Conservation (phyloP, 2,888 invertebrate species). For the Beris chalybata region DNA sequence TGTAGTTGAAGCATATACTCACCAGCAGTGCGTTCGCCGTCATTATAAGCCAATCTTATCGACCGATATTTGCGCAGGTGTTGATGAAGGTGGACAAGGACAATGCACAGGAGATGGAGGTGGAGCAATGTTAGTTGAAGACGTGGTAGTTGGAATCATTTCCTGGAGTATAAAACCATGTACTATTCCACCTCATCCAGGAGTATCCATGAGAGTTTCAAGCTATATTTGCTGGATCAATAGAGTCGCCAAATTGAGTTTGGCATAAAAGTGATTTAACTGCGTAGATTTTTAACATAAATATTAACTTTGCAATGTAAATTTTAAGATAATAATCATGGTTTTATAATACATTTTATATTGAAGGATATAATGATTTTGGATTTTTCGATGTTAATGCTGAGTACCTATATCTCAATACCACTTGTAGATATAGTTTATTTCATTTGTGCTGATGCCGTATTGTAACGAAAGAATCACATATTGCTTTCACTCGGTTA, state of each 20-base stretch:
- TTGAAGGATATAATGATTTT: too few relatives aligned
- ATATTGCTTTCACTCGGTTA: too few relatives aligned
- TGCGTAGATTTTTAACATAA: too few relatives aligned
- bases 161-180: conserved; percentile 58
- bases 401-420: too few relatives aligned
- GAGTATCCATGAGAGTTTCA: conserved; percentile 56
- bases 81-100: conserved; percentile 56
- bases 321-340: too few relatives aligned
- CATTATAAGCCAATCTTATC: conserved; percentile 47
- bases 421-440: too few relatives aligned
- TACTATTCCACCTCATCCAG: conserved; percentile 54
- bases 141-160: conserved; percentile 55
- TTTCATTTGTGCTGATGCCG: too few relatives aligned
- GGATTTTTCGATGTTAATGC: too few relatives aligned
- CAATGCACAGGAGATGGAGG: conserved; percentile 58
- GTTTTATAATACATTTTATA: too few relatives aligned
- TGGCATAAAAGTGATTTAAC: too few relatives aligned
- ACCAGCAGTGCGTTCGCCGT: conserved; percentile 51
- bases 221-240: conserved; percentile 51
- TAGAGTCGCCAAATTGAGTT: background rate
- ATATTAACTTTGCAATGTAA: too few relatives aligned
- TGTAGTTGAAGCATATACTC: conserved; percentile 52
- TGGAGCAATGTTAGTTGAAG: conserved; percentile 53
- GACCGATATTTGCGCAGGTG: conserved; percentile 56
- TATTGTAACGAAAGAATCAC: too few relatives aligned